These are phyloP conservation scores for Synanthedon vespiformis DNA, from an alignment of 2,888 invertebrate genomes.

Conservation along the genomic window DNA sequence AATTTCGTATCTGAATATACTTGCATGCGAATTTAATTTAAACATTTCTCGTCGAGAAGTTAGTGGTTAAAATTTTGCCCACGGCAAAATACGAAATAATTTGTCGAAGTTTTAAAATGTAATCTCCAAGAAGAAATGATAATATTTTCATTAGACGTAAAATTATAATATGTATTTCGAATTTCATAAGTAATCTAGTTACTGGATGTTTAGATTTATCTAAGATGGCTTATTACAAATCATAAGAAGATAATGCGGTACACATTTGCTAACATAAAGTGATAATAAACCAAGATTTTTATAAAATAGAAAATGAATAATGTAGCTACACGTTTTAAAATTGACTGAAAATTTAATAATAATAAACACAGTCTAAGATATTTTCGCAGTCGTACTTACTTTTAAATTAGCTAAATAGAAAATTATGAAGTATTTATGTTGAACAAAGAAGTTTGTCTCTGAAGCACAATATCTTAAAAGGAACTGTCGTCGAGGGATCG, in stretches of 20 bases:
- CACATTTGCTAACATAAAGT: too few relatives aligned
- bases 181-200: too few relatives aligned
- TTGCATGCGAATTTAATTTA: background rate
- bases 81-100: slow-evolving; percentile 9
- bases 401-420: slow-evolving; percentile 26
- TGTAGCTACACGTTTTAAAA: too few relatives aligned
- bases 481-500: slow-evolving; percentile 26
- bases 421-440: slow-evolving; percentile 30
- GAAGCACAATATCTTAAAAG: slow-evolving; percentile 27
- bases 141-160: too few relatives aligned
- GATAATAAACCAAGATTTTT: too few relatives aligned
- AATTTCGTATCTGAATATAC: background rate
- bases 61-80: background rate
- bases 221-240: too few relatives aligned
- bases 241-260: too few relatives aligned
- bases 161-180: too few relatives aligned
- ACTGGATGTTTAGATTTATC: too few relatives aligned
- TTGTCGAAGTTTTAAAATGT: slow-evolving; percentile 9
- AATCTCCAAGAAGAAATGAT: background rate
- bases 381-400: slow-evolving; percentile 2
- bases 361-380: too few relatives aligned
- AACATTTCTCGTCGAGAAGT: background rate
- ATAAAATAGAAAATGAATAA: too few relatives aligned
- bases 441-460: slow-evolving; percentile 22
- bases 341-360: too few relatives aligned